Evolutionary conservation across 2,113 vertebrate genomes (phyloP).

Genomic region (Argyrosomus japonicus): DNA sequence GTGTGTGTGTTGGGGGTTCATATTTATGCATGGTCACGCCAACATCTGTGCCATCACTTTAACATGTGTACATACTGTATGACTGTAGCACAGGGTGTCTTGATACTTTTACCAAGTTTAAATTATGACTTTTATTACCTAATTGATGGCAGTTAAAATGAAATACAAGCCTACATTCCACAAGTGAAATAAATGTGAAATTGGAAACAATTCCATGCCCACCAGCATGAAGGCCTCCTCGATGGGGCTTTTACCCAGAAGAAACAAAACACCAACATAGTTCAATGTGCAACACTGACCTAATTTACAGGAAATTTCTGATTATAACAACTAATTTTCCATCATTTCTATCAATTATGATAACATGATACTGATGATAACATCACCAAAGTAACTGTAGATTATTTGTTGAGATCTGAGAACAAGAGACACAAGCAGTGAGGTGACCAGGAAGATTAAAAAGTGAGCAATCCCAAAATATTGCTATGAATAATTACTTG

Average conservation of each 20-base stretch:
- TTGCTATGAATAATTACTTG: not conserved
- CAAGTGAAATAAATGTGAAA: constrained; percentile 40
- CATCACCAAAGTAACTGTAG: not conserved
- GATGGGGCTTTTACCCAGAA: not conserved
- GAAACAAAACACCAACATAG: not conserved
- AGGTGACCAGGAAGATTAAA: not conserved
- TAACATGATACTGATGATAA: not conserved
- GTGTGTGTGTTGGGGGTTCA: not conserved
- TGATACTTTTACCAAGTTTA: constrained; percentile 5
- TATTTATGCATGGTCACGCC: constrained; percentile 50
- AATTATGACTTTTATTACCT: constrained; percentile 25
- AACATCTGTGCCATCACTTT: constrained; percentile 48
- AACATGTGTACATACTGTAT: constrained; percentile 12
- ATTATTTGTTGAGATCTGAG: not conserved
- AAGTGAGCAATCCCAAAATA: not conserved
- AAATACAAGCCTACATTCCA: constrained; percentile 35
- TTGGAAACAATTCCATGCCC: constrained; percentile 22
- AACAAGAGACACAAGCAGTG: not conserved
- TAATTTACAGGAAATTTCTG: not conserved
- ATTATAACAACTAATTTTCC: not conserved
- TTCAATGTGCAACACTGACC: not conserved
- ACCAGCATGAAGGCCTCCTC: not conserved
- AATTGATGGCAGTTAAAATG: constrained; percentile 46
- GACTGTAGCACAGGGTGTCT: constrained; percentile 14
- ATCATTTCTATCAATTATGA: not conserved